Percentiles rank a stretch among this genome's conserved stretches.
Conservation (phyloP, 2,797 vertebrate species). For the Pantherophis vulpinus region DNA sequence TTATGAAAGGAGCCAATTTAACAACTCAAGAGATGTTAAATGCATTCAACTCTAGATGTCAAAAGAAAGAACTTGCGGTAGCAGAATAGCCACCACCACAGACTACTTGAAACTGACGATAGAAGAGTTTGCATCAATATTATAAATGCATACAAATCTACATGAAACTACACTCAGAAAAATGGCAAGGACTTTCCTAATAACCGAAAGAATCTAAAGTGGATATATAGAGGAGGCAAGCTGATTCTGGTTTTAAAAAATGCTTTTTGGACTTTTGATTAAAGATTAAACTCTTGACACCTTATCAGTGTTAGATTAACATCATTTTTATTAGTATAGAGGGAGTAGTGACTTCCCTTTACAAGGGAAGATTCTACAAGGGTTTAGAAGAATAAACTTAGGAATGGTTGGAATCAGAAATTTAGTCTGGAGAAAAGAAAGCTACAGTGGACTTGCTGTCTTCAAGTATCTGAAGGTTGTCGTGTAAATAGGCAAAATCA, state of each 20-base stretch:
- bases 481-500: background rate
- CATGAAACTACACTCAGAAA: conserved; percentile 6
- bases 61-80: conserved; percentile 75
- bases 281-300: background rate
- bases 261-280: background rate
- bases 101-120: conserved; percentile 33
- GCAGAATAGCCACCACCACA: conserved; percentile 73
- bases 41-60: conserved; percentile 74
- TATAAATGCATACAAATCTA: conserved; percentile 14
- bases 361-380: background rate
- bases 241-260: background rate
- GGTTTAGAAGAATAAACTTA: background rate
- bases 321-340: background rate
- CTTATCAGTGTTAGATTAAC: background rate
- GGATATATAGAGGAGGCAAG: background rate
- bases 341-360: background rate
- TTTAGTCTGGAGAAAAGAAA: background rate
- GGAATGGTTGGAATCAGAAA: background rate
- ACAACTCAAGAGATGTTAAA: conserved; percentile 79
- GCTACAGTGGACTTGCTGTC: background rate
- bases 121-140: background rate
- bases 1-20: conserved; percentile 83
- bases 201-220: background rate
- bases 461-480: background rate
- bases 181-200: background rate